A percentile compares a stretch with the other conserved stretches of the same genome.
Conservation (phyloP, 2,113 vertebrate species). For the Hirundichthys speculiger region DNA sequence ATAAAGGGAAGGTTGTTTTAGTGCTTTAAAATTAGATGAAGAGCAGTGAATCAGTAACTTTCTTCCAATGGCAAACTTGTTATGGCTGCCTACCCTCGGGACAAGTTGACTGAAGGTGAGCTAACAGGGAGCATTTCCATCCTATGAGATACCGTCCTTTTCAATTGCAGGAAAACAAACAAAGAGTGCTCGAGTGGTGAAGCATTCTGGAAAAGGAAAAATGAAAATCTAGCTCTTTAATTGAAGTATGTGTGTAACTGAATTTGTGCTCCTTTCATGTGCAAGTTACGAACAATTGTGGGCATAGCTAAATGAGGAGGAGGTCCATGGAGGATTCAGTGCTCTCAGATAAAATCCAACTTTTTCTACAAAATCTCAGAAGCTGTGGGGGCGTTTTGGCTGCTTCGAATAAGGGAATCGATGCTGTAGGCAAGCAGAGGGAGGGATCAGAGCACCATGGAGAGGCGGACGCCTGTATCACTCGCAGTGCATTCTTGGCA, state of each 20-base stretch:
- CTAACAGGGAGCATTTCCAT: slow-evolving; percentile 29
- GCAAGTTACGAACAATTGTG: slow-evolving; percentile 40
- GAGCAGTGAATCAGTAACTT: slow-evolving; percentile 25
- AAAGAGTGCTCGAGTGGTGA: slow-evolving; percentile 27
- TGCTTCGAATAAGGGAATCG: slow-evolving; percentile 51
- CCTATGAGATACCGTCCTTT: slow-evolving; percentile 40
- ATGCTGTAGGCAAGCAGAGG: slow-evolving; percentile 54
- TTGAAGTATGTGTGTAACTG: slow-evolving; percentile 9
- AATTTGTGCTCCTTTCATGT: slow-evolving; percentile 32
- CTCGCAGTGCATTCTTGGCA: slow-evolving; percentile 56
- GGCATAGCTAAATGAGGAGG: slow-evolving; percentile 52
- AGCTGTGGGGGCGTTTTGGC: slow-evolving; percentile 59
- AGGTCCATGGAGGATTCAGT: slow-evolving; percentile 49
- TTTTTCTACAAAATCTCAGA: slow-evolving; percentile 60
- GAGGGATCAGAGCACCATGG: slow-evolving; percentile 41
- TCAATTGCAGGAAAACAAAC: slow-evolving; percentile 25
- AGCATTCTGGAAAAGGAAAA: slow-evolving; percentile 24
- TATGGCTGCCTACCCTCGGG: slow-evolving; percentile 19
- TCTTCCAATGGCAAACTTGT: slow-evolving; percentile 40
- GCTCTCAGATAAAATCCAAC: slow-evolving; percentile 38
- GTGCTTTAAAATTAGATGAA: slow-evolving; percentile 35
- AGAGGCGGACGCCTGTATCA: slow-evolving; percentile 46
- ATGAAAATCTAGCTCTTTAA: slow-evolving; percentile 33
- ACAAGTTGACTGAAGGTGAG: slow-evolving; percentile 31
- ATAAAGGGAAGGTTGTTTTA: slow-evolving; percentile 3